Evolutionary conservation across 2,113 vertebrate species (phyloP), one percentile per base, ranked within the genome.

Genomic region (Furnarius figulus): DNA sequence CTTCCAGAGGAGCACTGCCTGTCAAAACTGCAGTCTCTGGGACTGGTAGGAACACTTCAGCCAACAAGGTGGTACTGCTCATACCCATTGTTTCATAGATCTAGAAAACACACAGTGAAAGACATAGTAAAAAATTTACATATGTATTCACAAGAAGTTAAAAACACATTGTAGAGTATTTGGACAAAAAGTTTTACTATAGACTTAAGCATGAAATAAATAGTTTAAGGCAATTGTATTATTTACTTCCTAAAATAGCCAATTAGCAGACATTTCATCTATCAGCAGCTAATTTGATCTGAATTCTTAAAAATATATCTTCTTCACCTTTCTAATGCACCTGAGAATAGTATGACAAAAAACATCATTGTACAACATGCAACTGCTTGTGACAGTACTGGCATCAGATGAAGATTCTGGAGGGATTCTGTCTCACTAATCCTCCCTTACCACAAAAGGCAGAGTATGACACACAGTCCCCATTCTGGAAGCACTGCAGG

Each of bases 21-120:
- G 98, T 98, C 82, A 99, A 90, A n/a, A 99, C 40, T 0, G 98
- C 98, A 3, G 98, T 98, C 76, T 99, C 99, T 22, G 99, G 99
- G 37, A 99, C 97, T 8, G 99, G 99, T 68, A 99, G 84, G 87
- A 99, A 99, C 76, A 99, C 99, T 94, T 99, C 99, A 9, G 99
- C 98, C 61, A 98, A 84, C 93, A 99, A 85, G 46, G 97, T 96
- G 52, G 96, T 96, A 37, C 97, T 97, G 10, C 98, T 97, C 1
- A 98, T 98, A 35, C 99, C 98, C 2, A 77, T 78, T 1, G 98
- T 98, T 96, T 99, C 99, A 88, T 98, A 99, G 70, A 99, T 96
- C 99, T 99, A 91, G 55, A 62, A 68, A 28, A 42, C 79, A 46
- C 33, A 62, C 2, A 3, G 47, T 9, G 15, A 83, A 6, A 50